These are phyloP conservation scores for Alsophila aescularia DNA, from an alignment of 2,888 invertebrate genomes.

Conservation along the genomic window DNA sequence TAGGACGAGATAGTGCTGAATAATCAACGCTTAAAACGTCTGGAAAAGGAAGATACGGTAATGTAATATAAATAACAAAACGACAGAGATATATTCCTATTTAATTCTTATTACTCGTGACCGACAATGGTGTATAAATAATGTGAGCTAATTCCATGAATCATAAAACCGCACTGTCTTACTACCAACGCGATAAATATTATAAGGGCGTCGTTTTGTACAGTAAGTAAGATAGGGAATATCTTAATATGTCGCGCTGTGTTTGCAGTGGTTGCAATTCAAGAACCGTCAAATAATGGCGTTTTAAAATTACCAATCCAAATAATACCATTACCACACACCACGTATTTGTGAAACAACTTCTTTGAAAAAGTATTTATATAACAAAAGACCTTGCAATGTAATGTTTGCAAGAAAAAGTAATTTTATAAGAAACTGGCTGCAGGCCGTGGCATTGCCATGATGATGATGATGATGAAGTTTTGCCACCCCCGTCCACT, in stretches of 20 bases:
- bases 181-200: constrained; percentile 41
- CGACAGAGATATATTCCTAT: constrained; percentile 81
- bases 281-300: too few species aligned
- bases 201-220: constrained; percentile 37
- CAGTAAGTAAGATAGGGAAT: constrained; percentile 1
- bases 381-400: too few species aligned
- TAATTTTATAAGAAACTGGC: too few species aligned
- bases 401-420: too few species aligned
- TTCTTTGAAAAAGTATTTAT: too few species aligned
- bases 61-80: constrained; percentile 84
- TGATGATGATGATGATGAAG: too few species aligned
- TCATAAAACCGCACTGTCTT: constrained; percentile 41
- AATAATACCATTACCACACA: too few species aligned
- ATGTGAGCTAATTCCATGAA: constrained; percentile 60
- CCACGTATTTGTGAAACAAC: too few species aligned
- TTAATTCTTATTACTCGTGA: constrained; percentile 78
- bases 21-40: constrained; percentile 85
- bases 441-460: too few species aligned
- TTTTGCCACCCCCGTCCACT: too few species aligned
- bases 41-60: constrained; percentile 84
- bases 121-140: constrained; percentile 74
- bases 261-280: background rate
- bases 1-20: constrained; percentile 78
- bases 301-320: too few species aligned
- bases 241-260: background rate